A percentile compares a stretch with the other conserved stretches of the same genome.
These are phyloP conservation scores for Limosa lapponica DNA, from an alignment of 2,797 vertebrate species.

Conservation along the genomic window DNA sequence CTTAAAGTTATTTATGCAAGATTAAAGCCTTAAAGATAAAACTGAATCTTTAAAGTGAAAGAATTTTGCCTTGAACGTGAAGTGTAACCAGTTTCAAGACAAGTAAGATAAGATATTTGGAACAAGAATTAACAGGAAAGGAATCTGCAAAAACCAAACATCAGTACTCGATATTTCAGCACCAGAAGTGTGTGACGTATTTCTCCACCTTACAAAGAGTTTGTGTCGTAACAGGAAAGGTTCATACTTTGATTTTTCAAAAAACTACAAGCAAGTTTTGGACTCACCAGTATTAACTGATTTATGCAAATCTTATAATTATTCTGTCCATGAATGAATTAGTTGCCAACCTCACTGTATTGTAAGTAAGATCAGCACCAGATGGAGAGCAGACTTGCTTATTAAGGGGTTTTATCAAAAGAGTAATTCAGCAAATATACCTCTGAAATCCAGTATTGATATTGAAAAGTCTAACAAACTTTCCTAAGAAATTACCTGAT, in stretches of 20 bases:
- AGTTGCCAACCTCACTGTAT: slow-evolving; percentile 6
- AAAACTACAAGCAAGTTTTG: background rate
- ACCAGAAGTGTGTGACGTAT: background rate
- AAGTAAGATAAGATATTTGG: background rate
- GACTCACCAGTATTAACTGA: background rate
- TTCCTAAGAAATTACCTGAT: background rate
- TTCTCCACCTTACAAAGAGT: background rate
- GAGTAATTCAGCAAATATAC: background rate
- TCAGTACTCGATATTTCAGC: background rate
- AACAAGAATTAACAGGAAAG: background rate
- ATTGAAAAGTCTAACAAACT: background rate
- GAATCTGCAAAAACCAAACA: background rate
- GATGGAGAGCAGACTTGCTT: slow-evolving; percentile 7
- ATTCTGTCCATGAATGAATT: background rate
- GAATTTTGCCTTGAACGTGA: background rate
- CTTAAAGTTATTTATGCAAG: background rate
- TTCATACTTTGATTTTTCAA: background rate
- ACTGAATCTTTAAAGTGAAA: background rate
- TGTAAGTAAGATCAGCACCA: slow-evolving; percentile 39
- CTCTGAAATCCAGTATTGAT: background rate
- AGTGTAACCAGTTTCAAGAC: background rate
- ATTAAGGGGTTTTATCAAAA: background rate
- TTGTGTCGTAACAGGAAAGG: background rate
- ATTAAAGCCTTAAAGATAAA: background rate
- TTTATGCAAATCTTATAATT: slow-evolving; percentile 1